Percentiles rank a stretch among this genome's conserved stretches.
phyloP scores from a whole-genome alignment of 2,797 vertebrate species.

The Enteromius trimaculatus region DNA sequence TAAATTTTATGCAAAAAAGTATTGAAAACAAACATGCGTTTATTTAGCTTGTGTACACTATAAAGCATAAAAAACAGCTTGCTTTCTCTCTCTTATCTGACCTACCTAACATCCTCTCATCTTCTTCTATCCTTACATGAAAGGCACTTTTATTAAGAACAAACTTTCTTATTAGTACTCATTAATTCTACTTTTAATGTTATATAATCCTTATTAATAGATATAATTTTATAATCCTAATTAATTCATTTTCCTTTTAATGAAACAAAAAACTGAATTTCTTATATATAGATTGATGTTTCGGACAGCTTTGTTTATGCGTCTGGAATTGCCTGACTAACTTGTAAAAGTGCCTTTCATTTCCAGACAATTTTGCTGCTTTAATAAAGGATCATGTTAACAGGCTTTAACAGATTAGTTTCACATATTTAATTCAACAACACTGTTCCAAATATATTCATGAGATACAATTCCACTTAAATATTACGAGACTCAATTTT shows the following conservation, averaged over 20 bases:
- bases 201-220: background rate
- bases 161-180: no score
- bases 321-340: background rate
- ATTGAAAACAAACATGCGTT: background rate
- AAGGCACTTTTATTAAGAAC: conserved; percentile 5
- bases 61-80: background rate
- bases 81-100: background rate
- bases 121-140: background rate
- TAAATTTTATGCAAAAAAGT: background rate
- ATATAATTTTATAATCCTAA: background rate
- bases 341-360: background rate
- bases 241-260: background rate
- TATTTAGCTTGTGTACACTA: background rate
- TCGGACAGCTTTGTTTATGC: background rate
- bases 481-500: background rate
- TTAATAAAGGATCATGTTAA: conserved; percentile 1
- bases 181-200: no score
- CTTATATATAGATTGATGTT: background rate
- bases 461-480: conserved; percentile 2
- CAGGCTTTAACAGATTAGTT: conserved; percentile 1
- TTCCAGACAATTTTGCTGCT: background rate
- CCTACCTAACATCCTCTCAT: background rate
- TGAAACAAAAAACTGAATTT: background rate
- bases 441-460: conserved; percentile 17
- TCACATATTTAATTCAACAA: conserved; percentile 27